Percentiles rank a stretch among this genome's conserved stretches.
phyloP scores from a whole-genome alignment of 2,797 vertebrate species.

The Poecilia picta region DNA sequence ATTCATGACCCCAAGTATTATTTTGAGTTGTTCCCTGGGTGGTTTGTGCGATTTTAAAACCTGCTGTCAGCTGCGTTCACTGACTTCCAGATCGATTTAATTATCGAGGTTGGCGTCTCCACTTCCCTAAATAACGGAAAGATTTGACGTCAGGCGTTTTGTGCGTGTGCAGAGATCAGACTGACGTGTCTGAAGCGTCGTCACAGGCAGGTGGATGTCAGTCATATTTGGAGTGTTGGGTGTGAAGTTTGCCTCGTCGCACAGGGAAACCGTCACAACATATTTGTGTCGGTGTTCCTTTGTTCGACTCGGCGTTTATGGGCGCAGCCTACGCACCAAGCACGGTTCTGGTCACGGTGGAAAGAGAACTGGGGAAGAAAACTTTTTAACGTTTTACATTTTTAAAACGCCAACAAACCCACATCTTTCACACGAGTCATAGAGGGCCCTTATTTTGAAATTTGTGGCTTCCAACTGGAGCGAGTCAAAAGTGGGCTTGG shows the following conservation, averaged over 20 bases:
- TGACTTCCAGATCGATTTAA: not conserved
- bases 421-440: constrained; percentile 27
- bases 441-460: not conserved
- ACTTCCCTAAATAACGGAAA: constrained; percentile 31
- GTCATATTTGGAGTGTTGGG: constrained; percentile 8
- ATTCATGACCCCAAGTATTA: not conserved
- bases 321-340: not conserved
- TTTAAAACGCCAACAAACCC: constrained; percentile 3
- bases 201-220: not conserved
- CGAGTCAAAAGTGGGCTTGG: not conserved
- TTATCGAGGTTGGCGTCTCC: not conserved
- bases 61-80: not conserved
- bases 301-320: not conserved
- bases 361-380: not conserved
- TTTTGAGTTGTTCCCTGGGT: not conserved
- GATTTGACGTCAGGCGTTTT: not conserved
- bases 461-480: not conserved
- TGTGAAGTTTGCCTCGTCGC: constrained; percentile 8
- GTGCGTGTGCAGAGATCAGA: not conserved
- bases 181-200: constrained; percentile 1
- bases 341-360: not conserved
- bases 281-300: constrained; percentile 14
- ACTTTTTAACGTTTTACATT: not conserved
- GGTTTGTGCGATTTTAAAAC: not conserved
- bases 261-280: constrained; percentile 30